Conservation (phyloP, 2,113 vertebrate genomes). For the Amia ocellicauda region DNA sequence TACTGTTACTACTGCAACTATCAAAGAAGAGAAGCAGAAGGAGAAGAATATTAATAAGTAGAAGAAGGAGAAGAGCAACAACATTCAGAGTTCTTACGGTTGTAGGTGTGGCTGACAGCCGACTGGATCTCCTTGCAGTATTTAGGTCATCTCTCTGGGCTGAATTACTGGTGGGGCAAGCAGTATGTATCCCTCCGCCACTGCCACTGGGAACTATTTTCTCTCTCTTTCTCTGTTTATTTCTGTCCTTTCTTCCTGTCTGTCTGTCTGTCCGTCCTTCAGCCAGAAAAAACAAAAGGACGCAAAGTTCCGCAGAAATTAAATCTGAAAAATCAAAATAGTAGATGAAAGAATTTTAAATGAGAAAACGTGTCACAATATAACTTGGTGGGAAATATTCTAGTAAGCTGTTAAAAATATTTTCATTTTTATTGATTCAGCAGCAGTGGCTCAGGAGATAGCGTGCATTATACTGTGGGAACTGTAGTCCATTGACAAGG, state of each 20-base stretch:
- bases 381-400: constrained; percentile 16
- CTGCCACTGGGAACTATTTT: not conserved
- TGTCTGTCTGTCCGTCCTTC: constrained; percentile 17
- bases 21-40: not conserved
- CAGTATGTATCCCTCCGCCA: constrained; percentile 11
- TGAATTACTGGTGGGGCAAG: constrained; percentile 3
- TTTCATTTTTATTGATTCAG: constrained; percentile 18
- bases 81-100: not conserved
- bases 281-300: no score
- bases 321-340: constrained; percentile 20
- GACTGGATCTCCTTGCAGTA: constrained; percentile 25
- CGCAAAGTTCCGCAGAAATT: constrained; percentile 22
- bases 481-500: no score
- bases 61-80: not conserved
- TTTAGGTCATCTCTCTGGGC: constrained; percentile 15
- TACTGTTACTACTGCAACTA: no score
- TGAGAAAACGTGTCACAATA: constrained; percentile 35
- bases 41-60: not conserved
- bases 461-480: no score
- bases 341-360: constrained; percentile 40
- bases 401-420: constrained; percentile 1
- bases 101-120: not conserved
- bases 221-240: not conserved
- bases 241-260: not conserved
- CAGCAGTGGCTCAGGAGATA: constrained; percentile 6